Evolutionary conservation across 2,797 vertebrate genomes (phyloP).

Genomic region (Tinamus major): DNA sequence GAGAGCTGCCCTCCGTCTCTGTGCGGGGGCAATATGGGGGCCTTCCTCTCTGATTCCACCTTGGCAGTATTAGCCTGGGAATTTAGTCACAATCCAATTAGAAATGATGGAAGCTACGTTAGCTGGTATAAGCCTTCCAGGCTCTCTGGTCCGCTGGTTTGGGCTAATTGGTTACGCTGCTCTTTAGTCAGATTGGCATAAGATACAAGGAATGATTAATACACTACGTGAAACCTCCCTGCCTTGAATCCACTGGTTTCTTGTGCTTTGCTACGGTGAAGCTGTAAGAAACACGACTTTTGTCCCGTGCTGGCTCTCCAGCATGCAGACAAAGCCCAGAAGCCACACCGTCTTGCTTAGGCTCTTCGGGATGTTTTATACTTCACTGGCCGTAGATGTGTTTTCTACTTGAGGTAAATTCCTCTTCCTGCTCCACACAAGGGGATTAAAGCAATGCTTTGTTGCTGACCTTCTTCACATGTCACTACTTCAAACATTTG

Average conservation of each 20-base stretch:
- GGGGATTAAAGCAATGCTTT: conserved; percentile 45
- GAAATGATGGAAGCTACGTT: conserved; percentile 50
- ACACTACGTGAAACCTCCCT: not conserved
- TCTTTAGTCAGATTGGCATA: not conserved
- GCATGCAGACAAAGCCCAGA: conserved; percentile 8
- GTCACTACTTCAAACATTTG: conserved; percentile 43
- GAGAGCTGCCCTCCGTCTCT: conserved; percentile 54
- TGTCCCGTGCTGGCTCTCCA: not conserved
- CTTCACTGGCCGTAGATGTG: not conserved
- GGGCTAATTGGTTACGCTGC: not conserved
- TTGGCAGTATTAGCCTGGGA: conserved; percentile 40
- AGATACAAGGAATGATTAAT: not conserved
- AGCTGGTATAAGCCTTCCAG: conserved; percentile 18
- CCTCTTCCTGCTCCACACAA: conserved; percentile 41
- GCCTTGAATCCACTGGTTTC: not conserved
- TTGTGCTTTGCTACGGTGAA: conserved; percentile 1
- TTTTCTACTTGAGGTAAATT: conserved; percentile 3
- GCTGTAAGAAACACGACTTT: not conserved
- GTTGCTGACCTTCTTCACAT: conserved; percentile 8
- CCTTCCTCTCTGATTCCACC: conserved; percentile 55
- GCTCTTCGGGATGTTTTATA: conserved; percentile 28
- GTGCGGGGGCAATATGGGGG: conserved; percentile 18
- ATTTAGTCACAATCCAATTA: conserved; percentile 64
- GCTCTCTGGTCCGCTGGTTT: not conserved
- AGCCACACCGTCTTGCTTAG: not conserved